Conservation (phyloP, 2,113 vertebrate genomes). For the Caracal caracal region DNA sequence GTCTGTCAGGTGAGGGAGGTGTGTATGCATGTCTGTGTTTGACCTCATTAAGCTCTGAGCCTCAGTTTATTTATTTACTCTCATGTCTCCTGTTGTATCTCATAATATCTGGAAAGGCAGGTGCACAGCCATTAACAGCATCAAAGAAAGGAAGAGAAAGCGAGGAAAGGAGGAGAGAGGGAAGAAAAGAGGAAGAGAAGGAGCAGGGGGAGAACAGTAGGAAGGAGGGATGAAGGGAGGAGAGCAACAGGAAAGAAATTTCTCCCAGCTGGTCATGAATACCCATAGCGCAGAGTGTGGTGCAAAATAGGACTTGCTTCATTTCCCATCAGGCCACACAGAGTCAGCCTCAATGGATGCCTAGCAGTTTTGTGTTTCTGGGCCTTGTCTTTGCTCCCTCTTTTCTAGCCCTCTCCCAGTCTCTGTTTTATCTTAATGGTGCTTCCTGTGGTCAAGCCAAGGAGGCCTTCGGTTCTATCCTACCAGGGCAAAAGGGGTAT, state of each 20-base stretch:
- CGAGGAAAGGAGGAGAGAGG: background rate
- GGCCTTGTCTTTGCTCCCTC: background rate
- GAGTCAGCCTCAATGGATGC: background rate
- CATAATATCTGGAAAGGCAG: background rate
- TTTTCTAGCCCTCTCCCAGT: background rate
- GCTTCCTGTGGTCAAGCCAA: background rate
- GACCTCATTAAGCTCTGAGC: background rate
- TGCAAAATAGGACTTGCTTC: background rate
- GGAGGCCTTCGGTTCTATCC: background rate
- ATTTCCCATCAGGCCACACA: background rate
- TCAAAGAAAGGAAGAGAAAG: background rate
- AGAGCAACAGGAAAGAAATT: background rate
- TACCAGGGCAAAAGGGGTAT: background rate
- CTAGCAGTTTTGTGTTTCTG: background rate
- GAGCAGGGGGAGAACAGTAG: too few relatives aligned
- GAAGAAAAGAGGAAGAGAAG: background rate
- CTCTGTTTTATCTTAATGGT: background rate
- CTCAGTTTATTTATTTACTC: background rate
- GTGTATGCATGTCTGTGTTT: background rate
- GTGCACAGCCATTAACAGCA: background rate
- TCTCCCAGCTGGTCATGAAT: background rate
- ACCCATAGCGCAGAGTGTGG: background rate
- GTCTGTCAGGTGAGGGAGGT: background rate
- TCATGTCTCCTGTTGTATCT: background rate
- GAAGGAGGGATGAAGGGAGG: background rate